A percentile compares a stretch with the other conserved stretches of the same genome.
Evolutionary conservation across 2,888 invertebrate species (phyloP).

Genomic region (Rapana venosa): DNA sequence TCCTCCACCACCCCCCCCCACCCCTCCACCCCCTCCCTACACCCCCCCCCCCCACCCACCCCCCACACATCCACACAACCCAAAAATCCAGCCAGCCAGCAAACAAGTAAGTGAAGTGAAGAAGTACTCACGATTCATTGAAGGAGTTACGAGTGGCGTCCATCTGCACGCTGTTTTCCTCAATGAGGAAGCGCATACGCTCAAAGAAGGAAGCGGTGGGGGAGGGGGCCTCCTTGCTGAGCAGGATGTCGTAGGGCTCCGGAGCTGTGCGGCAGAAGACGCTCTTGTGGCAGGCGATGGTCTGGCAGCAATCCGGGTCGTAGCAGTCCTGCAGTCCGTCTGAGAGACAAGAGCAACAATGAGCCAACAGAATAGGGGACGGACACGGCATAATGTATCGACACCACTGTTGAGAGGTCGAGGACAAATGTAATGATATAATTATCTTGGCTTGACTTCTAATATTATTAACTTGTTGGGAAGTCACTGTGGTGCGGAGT

Average conservation of each 20-base stretch:
- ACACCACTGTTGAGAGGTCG: too few relatives aligned
- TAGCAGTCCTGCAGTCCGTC: constrained; percentile 99
- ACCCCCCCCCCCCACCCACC: neutral
- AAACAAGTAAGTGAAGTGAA: too few relatives aligned
- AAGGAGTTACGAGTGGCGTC: constrained; percentile 98
- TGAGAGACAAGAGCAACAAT: constrained; percentile 77
- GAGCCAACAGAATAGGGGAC: neutral
- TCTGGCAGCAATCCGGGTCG: constrained; percentile 96
- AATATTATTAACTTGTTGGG: too few relatives aligned
- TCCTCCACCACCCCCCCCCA: neutral
- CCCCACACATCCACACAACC: too few relatives aligned
- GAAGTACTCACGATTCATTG: constrained; percentile 95
- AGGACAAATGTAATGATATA: neutral
- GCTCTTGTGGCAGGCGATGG: constrained; percentile 91
- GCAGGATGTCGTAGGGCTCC: constrained; percentile 96
- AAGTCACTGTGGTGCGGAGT: too few relatives aligned
- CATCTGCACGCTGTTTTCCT: constrained; percentile 98
- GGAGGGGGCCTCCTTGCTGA: constrained; percentile 96
- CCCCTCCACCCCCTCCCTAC: neutral
- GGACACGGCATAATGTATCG: neutral
- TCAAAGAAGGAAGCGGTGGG: constrained; percentile 98
- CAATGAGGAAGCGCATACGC: constrained; percentile 97
- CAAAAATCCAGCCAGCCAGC: too few relatives aligned
- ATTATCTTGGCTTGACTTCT: too few relatives aligned
- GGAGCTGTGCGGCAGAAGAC: constrained; percentile 97